A percentile compares a stretch with the other conserved stretches of the same genome.
These are phyloP conservation scores for Synanceia verrucosa DNA, from an alignment of 2,797 vertebrate species.

Conservation along the genomic window DNA sequence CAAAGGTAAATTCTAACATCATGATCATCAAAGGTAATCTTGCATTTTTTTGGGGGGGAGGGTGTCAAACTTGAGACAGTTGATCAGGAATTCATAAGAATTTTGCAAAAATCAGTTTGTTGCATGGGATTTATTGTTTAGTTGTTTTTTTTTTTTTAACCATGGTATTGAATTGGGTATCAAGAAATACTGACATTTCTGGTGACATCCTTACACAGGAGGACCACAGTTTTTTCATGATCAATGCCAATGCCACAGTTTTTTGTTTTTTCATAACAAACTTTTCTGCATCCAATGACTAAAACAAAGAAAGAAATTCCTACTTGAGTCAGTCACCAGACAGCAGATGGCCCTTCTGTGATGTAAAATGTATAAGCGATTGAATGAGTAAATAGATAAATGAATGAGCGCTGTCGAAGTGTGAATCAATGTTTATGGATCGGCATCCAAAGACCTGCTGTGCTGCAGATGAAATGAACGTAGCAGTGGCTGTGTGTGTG, in stretches of 20 bases:
- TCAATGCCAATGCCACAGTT: no score
- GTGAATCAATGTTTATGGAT: conserved; percentile 81
- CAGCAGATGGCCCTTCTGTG: conserved; percentile 54
- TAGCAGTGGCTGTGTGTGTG: conserved; percentile 16
- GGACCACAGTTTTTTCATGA: not conserved
- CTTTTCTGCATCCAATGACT: conserved; percentile 24
- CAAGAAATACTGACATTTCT: not conserved
- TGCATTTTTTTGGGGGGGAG: no score
- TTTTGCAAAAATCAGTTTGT: not conserved
- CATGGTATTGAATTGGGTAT: not conserved
- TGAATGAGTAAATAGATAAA: conserved; percentile 81
- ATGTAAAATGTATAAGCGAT: conserved; percentile 67
- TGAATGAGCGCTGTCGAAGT: conserved; percentile 74
- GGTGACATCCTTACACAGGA: not conserved
- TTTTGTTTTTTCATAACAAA: conserved; percentile 14
- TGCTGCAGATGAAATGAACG: conserved; percentile 62
- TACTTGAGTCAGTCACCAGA: conserved; percentile 49
- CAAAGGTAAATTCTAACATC: not conserved
- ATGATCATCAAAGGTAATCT: not conserved
- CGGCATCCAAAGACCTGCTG: conserved; percentile 62
- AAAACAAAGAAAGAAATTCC: conserved; percentile 10
- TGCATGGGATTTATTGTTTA: not conserved
- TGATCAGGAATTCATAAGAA: not conserved
- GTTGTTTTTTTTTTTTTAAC: not conserved
- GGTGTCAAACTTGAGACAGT: not conserved